Evolutionary conservation across 2,888 invertebrate genomes (phyloP).

Genomic region (Mesochorus sp.): DNA sequence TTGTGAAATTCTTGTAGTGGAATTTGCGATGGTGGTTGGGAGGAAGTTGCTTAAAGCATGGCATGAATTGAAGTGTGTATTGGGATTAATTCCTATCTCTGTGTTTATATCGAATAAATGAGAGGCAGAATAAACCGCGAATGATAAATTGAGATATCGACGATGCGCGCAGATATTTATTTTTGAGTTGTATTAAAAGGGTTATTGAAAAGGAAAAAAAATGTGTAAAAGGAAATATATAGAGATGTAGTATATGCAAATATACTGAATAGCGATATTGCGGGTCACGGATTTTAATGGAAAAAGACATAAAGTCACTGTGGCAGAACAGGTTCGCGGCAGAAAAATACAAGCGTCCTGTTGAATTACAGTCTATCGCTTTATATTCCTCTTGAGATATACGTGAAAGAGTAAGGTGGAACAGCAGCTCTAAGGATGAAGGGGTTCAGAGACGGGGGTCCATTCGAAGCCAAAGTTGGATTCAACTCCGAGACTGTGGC

Average conservation of each 20-base stretch:
- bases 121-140: constrained; percentile 3
- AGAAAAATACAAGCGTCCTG: constrained; percentile 18
- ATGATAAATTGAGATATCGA: constrained; percentile 23
- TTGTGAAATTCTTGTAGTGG: constrained; percentile 49
- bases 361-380: constrained; percentile 19
- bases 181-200: not conserved
- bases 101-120: not conserved
- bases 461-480: constrained; percentile 48
- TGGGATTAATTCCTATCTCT: constrained; percentile 19
- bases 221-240: not conserved
- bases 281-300: constrained; percentile 30
- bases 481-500: constrained; percentile 43
- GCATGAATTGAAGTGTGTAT: constrained; percentile 11
- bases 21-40: constrained; percentile 29
- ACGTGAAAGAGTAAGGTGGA: not conserved
- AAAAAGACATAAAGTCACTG: constrained; percentile 17
- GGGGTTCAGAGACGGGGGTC: constrained; percentile 21
- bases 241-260: not conserved
- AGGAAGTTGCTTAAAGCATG: constrained; percentile 26
- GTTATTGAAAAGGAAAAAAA: not conserved
- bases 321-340: not conserved
- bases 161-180: not conserved
- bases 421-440: constrained; percentile 14
- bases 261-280: not conserved
- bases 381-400: not conserved